Percentiles rank a stretch among this genome's conserved stretches.
Evolutionary conservation across 2,797 vertebrate genomes (phyloP).

Genomic region (Dallia pectoralis): DNA sequence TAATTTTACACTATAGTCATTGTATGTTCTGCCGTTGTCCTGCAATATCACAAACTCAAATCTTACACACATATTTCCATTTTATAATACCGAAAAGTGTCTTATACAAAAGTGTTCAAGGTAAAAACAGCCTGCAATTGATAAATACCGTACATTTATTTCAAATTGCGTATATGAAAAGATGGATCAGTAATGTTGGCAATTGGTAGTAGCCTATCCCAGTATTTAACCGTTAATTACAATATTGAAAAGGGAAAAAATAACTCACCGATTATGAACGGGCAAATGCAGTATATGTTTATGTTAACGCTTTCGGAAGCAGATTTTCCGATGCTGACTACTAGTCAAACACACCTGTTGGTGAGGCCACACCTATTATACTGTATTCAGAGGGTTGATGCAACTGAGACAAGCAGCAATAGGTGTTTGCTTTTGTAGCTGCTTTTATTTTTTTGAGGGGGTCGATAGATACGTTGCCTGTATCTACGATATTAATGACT

Average conservation of each 20-base stretch:
- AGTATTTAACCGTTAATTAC: not conserved
- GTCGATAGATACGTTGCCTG: not conserved
- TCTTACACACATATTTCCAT: not conserved
- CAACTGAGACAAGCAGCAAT: not conserved
- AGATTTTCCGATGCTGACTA: not conserved
- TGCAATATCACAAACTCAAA: not conserved
- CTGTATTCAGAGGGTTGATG: slow-evolving; percentile 19
- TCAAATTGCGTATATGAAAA: not conserved
- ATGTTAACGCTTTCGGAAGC: not conserved
- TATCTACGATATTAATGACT: not conserved
- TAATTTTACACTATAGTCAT: no score
- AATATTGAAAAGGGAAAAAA: not conserved
- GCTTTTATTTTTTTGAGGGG: not conserved
- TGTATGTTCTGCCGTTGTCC: no score
- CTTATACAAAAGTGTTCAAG: not conserved
- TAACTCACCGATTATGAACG: slow-evolving; percentile 8
- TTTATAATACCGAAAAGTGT: not conserved
- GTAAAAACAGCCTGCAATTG: not conserved
- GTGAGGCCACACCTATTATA: slow-evolving; percentile 39
- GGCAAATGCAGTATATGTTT: not conserved
- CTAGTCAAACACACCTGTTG: slow-evolving; percentile 45
- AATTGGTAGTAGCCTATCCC: not conserved
- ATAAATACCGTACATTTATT: not conserved
- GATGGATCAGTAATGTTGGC: not conserved
- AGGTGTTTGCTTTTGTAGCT: not conserved